Base-by-base conservation (phyloP, 2,888 invertebrate genomes). In the Alcis repandata region DNA sequence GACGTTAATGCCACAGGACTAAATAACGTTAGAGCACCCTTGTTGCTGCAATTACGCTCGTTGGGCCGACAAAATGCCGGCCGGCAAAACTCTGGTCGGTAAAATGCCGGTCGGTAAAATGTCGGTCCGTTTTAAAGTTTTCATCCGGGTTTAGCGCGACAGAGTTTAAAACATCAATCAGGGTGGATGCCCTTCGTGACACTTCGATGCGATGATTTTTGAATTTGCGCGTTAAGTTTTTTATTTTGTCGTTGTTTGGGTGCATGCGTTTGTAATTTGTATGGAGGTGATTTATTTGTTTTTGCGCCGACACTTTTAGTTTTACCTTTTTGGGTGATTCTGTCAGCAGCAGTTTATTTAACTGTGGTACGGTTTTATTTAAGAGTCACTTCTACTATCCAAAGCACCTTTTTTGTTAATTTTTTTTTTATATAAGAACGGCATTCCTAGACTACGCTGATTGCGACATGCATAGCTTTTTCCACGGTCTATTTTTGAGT, bases 1-100 rank as follows among this genome's bases (percentile, higher is more conserved):
- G 84, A 86, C 87, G 83, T 86, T 89, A 90, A 89, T 88, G 86
- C 86, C 84, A 79, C 82, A 79, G 82, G 87, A 86, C 88, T 88
- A 90, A 91, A 91, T 89, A 87, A 89, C 83, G 89, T 90, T 91
- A 89, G 88, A 90, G 89, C 85, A 89, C 90, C 89, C 90, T 91
- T 89, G 92, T 91, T 90, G 86, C 86, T 85, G 87, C 88, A 89
- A 91, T 90, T 90, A 91, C 84, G 84, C 71, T 75, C 70, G 81
- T 76, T 78, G 74, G 68, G 70, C 77, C 78, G 76, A 77, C 82
- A 82, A 82, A 85, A 84, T 19, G 32, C 60, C 7, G 41, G 13
- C 32, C 32, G n/a, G n/a, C n/a, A n/a, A n/a, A n/a, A n/a, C n/a
- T n/a, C n/a, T n/a, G n/a, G n/a, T n/a, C 10, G 51, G 46, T 22